phyloP scores from a whole-genome alignment of 2,888 invertebrate genomes.

The Campoletis raptor region DNA sequence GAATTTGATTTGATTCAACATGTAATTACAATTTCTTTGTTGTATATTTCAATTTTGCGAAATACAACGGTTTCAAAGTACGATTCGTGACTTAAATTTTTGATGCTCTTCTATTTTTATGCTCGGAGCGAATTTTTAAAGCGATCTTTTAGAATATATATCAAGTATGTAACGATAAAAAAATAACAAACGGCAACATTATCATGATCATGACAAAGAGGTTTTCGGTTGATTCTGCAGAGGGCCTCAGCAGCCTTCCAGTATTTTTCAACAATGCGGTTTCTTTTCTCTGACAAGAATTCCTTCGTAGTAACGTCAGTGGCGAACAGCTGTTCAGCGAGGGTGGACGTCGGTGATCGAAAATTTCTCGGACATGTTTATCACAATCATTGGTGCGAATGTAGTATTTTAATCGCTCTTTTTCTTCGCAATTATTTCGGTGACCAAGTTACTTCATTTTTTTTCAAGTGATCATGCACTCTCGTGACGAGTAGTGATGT shows the following conservation, averaged over 20 bases:
- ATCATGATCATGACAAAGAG: neutral
- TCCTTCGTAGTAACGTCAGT: slow-evolving; percentile 27
- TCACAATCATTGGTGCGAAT: slow-evolving; percentile 54
- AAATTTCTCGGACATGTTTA: slow-evolving; percentile 65
- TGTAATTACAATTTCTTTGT: neutral
- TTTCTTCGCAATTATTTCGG: slow-evolving; percentile 44
- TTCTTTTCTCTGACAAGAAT: slow-evolving; percentile 9
- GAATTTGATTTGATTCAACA: too few relatives aligned
- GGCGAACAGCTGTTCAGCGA: slow-evolving; percentile 62
- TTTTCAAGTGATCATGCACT: slow-evolving; percentile 32
- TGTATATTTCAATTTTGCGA: too few relatives aligned
- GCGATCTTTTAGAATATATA: neutral
- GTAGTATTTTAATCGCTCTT: slow-evolving; percentile 32
- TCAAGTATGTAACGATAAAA: neutral
- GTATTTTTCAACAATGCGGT: slow-evolving; percentile 5
- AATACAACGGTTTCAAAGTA: too few relatives aligned
- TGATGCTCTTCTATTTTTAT: neutral
- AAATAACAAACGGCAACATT: neutral
- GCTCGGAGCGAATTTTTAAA: neutral
- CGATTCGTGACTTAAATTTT: too few relatives aligned
- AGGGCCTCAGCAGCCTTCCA: neutral
- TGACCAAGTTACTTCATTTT: slow-evolving; percentile 9
- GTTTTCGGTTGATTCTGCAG: neutral
- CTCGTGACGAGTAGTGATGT: slow-evolving; percentile 9
- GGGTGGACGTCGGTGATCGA: slow-evolving; percentile 30